phyloP scores from a whole-genome alignment of 2,888 invertebrate species.

The Euphydryas editha region DNA sequence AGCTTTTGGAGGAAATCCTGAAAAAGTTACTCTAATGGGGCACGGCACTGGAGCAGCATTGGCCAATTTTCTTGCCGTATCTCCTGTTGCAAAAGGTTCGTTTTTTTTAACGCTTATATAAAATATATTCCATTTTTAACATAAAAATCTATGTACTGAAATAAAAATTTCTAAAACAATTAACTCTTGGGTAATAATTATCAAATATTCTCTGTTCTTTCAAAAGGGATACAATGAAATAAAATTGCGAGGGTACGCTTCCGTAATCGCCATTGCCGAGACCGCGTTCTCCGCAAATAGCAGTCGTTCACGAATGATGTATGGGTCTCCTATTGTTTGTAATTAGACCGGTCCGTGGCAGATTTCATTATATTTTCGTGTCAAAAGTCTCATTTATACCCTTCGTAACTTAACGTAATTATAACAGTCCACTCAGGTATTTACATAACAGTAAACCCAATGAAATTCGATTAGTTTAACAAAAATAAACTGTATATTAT shows the following conservation, averaged over 20 bases:
- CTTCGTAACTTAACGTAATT: conserved; percentile 69
- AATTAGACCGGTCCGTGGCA: conserved; percentile 64
- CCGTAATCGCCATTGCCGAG: conserved; percentile 39
- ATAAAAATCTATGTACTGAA: background rate
- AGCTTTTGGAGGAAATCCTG: conserved; percentile 97
- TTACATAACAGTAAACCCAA: background rate
- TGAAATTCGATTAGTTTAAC: conserved; percentile 2
- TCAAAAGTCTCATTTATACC: conserved; percentile 59
- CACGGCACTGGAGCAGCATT: conserved; percentile 98
- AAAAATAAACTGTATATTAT: background rate
- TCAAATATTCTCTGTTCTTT: conserved; percentile 25
- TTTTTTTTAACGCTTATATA: background rate
- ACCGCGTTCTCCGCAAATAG: conserved; percentile 44
- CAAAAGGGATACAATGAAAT: conserved; percentile 36
- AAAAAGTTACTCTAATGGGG: conserved; percentile 96
- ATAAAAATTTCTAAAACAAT: conserved; percentile 19
- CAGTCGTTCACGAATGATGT: conserved; percentile 46
- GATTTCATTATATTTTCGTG: conserved; percentile 67
- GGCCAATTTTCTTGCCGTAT: conserved; percentile 97
- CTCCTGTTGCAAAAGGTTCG: conserved; percentile 96
- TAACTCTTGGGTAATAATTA: conserved; percentile 32
- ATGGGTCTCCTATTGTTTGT: conserved; percentile 61
- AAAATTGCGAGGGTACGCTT: conserved; percentile 35
- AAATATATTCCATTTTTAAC: background rate
- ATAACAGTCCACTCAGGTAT: conserved; percentile 57